These are phyloP conservation scores for Branchellion lobata DNA, from an alignment of 2,888 invertebrate genomes.

Conservation along the genomic window DNA sequence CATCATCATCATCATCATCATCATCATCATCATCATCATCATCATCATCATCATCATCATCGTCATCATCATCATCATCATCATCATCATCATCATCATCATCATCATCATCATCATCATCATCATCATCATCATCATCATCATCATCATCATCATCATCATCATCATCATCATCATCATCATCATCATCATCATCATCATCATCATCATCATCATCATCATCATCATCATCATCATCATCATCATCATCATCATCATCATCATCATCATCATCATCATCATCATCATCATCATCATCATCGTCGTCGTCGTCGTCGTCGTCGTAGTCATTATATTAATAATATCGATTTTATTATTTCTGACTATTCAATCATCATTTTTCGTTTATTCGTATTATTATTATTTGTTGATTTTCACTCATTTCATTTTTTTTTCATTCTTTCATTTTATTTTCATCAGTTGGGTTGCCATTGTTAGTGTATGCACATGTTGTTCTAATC, in stretches of 20 bases:
- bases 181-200: constrained; percentile 31
- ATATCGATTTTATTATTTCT: too few relatives aligned
- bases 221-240: constrained; percentile 30
- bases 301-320: too few relatives aligned
- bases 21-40: constrained; percentile 17
- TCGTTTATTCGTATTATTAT: too few relatives aligned
- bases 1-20: constrained; percentile 27
- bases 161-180: constrained; percentile 28
- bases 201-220: constrained; percentile 33
- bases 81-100: neutral
- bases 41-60: constrained; percentile 14
- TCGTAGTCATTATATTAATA: too few relatives aligned
- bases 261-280: constrained; percentile 14
- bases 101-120: constrained; percentile 13
- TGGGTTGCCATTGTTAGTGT: too few relatives aligned
- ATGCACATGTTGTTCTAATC: too few relatives aligned
- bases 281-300: constrained; percentile 24
- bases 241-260: constrained; percentile 17
- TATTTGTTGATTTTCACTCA: too few relatives aligned
- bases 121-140: constrained; percentile 21
- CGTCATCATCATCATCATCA: constrained; percentile 21
- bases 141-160: constrained; percentile 30
- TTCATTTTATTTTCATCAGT: too few relatives aligned
- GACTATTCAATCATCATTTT: too few relatives aligned
- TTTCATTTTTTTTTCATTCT: too few relatives aligned